Conservation (phyloP, 2,888 invertebrate genomes). For the Philhelius pedissequus region DNA sequence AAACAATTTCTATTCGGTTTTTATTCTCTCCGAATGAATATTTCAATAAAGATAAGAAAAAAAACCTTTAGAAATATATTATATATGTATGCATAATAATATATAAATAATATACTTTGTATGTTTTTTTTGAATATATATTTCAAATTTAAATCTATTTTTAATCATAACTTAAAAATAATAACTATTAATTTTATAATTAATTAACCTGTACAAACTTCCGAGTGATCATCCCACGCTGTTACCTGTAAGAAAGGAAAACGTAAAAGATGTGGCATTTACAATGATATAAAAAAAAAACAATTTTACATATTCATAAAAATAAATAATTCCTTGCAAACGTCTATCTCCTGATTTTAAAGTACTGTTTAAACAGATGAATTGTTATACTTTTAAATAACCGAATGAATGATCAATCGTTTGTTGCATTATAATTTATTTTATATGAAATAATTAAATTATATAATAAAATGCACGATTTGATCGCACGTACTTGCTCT, state of each 20-base stretch:
- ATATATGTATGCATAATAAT: not conserved
- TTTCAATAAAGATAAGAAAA: conserved; percentile 48
- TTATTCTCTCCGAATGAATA: conserved; percentile 56
- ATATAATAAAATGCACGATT: too few relatives aligned
- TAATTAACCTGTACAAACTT: conserved; percentile 87
- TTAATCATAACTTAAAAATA: conserved; percentile 56
- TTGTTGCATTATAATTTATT: too few relatives aligned
- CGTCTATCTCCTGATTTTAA: too few relatives aligned
- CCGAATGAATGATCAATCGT: too few relatives aligned
- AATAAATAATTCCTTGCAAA: too few relatives aligned
- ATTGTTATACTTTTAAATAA: too few relatives aligned
- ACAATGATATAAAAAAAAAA: not conserved
- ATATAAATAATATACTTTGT: conserved; percentile 59
- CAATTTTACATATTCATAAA: not conserved
- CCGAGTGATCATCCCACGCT: conserved; percentile 93
- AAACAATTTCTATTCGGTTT: conserved; percentile 44
- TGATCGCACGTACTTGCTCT: too few relatives aligned
- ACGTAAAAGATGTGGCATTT: not conserved
- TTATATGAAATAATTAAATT: too few relatives aligned
- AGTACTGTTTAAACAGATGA: too few relatives aligned
- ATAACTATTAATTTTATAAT: conserved; percentile 57
- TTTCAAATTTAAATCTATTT: conserved; percentile 53
- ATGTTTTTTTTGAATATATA: conserved; percentile 36
- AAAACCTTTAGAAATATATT: conserved; percentile 60
- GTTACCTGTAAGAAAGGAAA: conserved; percentile 83